Evolutionary conservation across 1,140 invertebrate species (phyloP).

Genomic region (Drosophila varians): DNA sequence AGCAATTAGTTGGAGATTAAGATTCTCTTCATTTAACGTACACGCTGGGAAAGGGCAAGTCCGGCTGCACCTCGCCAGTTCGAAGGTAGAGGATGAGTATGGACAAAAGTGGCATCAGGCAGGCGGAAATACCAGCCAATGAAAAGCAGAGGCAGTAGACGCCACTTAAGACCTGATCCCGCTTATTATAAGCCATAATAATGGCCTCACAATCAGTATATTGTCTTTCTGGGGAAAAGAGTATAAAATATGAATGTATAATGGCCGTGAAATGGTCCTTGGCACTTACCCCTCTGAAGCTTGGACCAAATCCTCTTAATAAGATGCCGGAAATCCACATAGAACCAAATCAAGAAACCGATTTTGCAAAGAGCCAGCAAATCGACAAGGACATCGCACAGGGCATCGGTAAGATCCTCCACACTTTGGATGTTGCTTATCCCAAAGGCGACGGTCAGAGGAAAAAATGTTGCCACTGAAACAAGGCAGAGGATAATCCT

Average conservation of each 20-base stretch:
- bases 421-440: conserved; percentile 33
- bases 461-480: conserved; percentile 30
- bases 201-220: background rate
- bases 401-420: conserved; percentile 29
- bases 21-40: background rate
- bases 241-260: background rate
- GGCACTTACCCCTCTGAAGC: conserved; percentile 20
- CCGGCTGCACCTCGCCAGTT: background rate
- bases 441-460: conserved; percentile 41
- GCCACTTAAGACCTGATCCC: conserved; percentile 39
- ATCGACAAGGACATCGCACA: conserved; percentile 48
- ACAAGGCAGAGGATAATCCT: conserved; percentile 34
- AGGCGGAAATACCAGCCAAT: conserved; percentile 22
- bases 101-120: conserved; percentile 27
- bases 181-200: conserved; percentile 5
- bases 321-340: conserved; percentile 13
- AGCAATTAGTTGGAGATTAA: background rate
- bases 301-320: background rate
- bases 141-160: conserved; percentile 30
- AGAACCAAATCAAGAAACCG: conserved; percentile 5
- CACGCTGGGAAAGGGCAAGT: conserved; percentile 53
- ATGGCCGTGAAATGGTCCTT: background rate
- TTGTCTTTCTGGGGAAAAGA: conserved; percentile 12
- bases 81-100: background rate
- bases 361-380: conserved; percentile 39